Conservation (phyloP, 2,888 invertebrate genomes). For the Drosophila vallismaia region DNA sequence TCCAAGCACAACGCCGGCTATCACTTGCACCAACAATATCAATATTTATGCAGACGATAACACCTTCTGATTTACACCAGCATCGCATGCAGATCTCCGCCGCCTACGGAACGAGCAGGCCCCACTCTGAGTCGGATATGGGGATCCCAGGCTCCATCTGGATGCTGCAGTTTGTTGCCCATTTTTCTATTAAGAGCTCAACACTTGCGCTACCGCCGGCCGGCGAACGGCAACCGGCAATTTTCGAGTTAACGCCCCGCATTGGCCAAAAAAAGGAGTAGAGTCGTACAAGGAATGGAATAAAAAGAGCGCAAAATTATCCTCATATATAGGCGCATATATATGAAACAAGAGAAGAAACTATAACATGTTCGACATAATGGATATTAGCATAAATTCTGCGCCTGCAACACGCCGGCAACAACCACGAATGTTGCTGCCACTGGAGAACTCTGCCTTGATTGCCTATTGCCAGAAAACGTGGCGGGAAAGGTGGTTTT, state of each 20-base stretch:
- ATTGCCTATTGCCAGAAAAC: slow-evolving; percentile 70
- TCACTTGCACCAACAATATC: slow-evolving; percentile 80
- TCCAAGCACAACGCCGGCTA: slow-evolving; percentile 73
- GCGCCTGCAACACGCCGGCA: slow-evolving; percentile 52
- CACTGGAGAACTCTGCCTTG: slow-evolving; percentile 48
- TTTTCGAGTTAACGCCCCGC: slow-evolving; percentile 81
- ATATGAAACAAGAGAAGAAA: slow-evolving; percentile 55
- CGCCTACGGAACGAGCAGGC: slow-evolving; percentile 49
- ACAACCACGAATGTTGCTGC: slow-evolving; percentile 50
- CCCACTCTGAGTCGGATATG: slow-evolving; percentile 8
- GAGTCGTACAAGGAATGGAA: slow-evolving; percentile 1
- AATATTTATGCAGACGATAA: slow-evolving; percentile 83
- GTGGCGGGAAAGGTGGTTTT: slow-evolving; percentile 61
- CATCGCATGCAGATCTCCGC: slow-evolving; percentile 70
- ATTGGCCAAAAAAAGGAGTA: slow-evolving; percentile 43
- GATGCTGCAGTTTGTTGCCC: slow-evolving; percentile 25
- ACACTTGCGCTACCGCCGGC: slow-evolving; percentile 79
- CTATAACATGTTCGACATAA: slow-evolving; percentile 82
- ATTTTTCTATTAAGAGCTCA: slow-evolving; percentile 81
- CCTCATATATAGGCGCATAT: slow-evolving; percentile 18
- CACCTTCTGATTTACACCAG: slow-evolving; percentile 82
- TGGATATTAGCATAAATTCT: slow-evolving; percentile 82
- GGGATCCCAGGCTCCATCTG: slow-evolving; percentile 17
- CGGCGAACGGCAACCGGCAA: slow-evolving; percentile 63
- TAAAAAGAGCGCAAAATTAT: background rate